Percentiles rank a stretch among this genome's conserved stretches.
phyloP scores from a whole-genome alignment of 2,888 invertebrate species.

The Coelopa pilipes region DNA sequence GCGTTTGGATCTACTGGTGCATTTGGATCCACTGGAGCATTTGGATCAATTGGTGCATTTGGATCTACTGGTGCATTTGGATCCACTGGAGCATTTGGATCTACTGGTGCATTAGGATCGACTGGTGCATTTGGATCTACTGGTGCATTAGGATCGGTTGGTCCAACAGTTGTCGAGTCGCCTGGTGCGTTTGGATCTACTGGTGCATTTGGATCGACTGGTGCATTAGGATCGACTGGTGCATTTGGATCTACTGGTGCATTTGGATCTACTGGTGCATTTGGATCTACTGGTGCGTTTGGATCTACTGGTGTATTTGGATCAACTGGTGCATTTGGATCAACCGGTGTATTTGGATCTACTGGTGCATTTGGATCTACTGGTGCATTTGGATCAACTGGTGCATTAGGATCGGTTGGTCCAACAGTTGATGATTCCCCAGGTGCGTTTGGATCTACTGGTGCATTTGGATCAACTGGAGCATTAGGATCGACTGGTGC shows the following conservation, averaged over 20 bases:
- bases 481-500: slow-evolving; percentile 35
- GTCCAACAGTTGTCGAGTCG: slow-evolving; percentile 22
- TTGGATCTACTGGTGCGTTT: slow-evolving; percentile 39
- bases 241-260: slow-evolving; percentile 34
- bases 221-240: slow-evolving; percentile 29
- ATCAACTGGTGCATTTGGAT: slow-evolving; percentile 22
- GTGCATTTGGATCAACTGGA: slow-evolving; percentile 39
- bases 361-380: background rate
- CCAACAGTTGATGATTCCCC: slow-evolving; percentile 27
- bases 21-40: background rate
- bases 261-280: slow-evolving; percentile 31
- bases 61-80: slow-evolving; percentile 36
- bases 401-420: slow-evolving; percentile 10
- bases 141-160: slow-evolving; percentile 28
- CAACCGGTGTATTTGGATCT: slow-evolving; percentile 24
- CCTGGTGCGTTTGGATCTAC: slow-evolving; percentile 30
- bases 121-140: slow-evolving; percentile 23
- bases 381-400: slow-evolving; percentile 28
- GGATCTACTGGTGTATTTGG: slow-evolving; percentile 38
- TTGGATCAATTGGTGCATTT: slow-evolving; percentile 38
- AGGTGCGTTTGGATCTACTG: slow-evolving; percentile 28
- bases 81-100: slow-evolving; percentile 21
- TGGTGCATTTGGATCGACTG: slow-evolving; percentile 28
- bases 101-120: background rate
- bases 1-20: slow-evolving; percentile 21